A percentile compares a stretch with the other conserved stretches of the same genome.
Evolutionary conservation across 2,113 vertebrate genomes (phyloP).

Genomic region (Catagonus wagneri): DNA sequence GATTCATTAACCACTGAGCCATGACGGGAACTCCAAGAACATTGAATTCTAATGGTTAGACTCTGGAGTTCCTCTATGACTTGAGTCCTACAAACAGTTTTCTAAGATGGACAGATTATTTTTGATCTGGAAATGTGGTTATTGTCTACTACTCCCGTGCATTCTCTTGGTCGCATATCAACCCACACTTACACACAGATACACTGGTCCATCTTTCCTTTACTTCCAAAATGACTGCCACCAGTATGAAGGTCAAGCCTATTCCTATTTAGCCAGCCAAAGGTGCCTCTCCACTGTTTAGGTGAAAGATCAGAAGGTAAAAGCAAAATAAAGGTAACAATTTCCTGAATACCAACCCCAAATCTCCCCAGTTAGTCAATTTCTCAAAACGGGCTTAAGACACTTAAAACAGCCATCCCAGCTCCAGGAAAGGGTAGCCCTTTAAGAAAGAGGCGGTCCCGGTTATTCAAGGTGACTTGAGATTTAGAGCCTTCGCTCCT

Average conservation of each 20-base stretch:
- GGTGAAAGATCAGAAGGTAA: not conserved
- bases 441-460: not conserved
- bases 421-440: not conserved
- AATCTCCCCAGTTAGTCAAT: not conserved
- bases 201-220: not conserved
- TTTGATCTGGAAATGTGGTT: not conserved
- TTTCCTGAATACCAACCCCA: not conserved
- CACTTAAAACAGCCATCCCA: not conserved
- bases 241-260: rapidly evolving
- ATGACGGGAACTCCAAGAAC: too few species aligned
- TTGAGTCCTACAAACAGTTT: not conserved
- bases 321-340: not conserved
- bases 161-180: not conserved
- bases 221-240: not conserved
- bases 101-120: not conserved
- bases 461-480: not conserved
- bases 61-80: not conserved
- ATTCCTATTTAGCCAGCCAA: not conserved
- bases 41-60: constrained; percentile 15
- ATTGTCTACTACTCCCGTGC: not conserved
- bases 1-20: too few species aligned
- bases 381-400: not conserved
- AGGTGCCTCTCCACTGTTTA: not conserved
- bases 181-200: rapidly evolving
- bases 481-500: not conserved